Evolutionary conservation across 2,113 vertebrate species (phyloP).

Genomic region (Bubo scandiacus): DNA sequence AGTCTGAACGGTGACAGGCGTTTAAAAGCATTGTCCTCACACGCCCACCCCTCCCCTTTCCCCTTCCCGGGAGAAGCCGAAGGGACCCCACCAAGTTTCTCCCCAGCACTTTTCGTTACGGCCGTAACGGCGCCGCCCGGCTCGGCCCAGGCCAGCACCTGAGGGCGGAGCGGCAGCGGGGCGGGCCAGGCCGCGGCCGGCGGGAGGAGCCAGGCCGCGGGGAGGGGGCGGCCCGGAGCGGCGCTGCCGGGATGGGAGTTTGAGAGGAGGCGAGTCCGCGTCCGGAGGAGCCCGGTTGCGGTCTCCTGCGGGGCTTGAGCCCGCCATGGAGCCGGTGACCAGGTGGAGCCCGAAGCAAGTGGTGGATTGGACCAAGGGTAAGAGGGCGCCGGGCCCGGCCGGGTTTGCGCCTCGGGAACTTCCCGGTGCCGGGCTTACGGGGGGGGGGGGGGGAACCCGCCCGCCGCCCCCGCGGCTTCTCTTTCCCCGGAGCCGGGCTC

Average conservation of each 20-base stretch:
- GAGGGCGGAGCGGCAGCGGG: not conserved
- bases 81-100: not conserved
- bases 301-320: not conserved
- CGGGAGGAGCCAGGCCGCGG: not conserved
- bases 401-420: not conserved
- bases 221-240: not conserved
- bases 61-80: no score
- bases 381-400: not conserved
- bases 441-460: not conserved
- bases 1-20: not conserved
- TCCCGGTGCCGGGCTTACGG: not conserved
- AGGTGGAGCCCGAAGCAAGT: constrained; percentile 80
- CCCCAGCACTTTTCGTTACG: no score
- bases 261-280: not conserved
- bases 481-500: not conserved
- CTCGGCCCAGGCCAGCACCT: not conserved
- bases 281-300: not conserved
- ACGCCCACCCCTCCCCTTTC: no score
- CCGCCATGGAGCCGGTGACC: constrained; percentile 78
- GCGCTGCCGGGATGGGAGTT: constrained; percentile 22
- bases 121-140: no score
- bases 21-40: not conserved
- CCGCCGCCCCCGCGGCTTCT: not conserved
- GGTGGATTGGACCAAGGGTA: constrained; percentile 80
- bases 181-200: not conserved